These are phyloP conservation scores for Cremastobaeus sp. DNA, from an alignment of 2,888 invertebrate genomes.

Conservation along the genomic window DNA sequence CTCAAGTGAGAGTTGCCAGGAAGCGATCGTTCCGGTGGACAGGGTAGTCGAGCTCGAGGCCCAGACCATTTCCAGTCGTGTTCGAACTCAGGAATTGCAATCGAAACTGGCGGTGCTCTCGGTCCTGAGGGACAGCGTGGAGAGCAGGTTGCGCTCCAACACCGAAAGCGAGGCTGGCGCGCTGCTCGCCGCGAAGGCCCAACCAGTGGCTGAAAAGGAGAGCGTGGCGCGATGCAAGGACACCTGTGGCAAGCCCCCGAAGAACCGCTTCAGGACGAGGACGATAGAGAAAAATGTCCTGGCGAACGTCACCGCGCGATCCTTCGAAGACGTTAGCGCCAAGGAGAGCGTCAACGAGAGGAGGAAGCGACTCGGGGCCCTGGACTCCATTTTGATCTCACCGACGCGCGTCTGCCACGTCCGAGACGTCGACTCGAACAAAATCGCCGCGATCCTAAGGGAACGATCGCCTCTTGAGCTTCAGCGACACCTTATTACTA, in stretches of 20 bases:
- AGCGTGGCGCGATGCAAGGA: conserved; percentile 69
- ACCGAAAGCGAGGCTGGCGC: conserved; percentile 70
- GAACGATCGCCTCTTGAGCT: conserved; percentile 90
- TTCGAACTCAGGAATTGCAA: conserved; percentile 83
- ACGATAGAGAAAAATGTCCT: conserved; percentile 76
- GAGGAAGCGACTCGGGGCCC: conserved; percentile 80
- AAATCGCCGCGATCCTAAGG: conserved; percentile 89
- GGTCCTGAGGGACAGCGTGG: conserved; percentile 74
- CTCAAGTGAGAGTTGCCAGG: conserved; percentile 79
- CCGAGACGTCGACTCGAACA: conserved; percentile 84
- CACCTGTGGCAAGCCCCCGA: conserved; percentile 69
- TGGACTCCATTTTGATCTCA: conserved; percentile 85
- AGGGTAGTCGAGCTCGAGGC: conserved; percentile 88
- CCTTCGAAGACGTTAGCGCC: conserved; percentile 70
- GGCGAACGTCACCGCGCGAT: conserved; percentile 66
- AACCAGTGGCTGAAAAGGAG: conserved; percentile 62
- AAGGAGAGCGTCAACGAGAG: conserved; percentile 71
- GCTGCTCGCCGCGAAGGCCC: conserved; percentile 62
- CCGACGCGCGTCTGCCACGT: conserved; percentile 83
- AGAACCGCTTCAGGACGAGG: conserved; percentile 76
- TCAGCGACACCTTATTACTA: conserved; percentile 89
- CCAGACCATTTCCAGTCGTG: conserved; percentile 84
- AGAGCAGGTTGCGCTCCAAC: conserved; percentile 72
- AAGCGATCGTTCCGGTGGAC: conserved; percentile 86
- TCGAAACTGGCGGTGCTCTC: conserved; percentile 82